Evolutionary conservation across 2,797 vertebrate genomes (phyloP), one percentile per base, ranked within the genome.

Genomic region (Poeciliopsis turneri): DNA sequence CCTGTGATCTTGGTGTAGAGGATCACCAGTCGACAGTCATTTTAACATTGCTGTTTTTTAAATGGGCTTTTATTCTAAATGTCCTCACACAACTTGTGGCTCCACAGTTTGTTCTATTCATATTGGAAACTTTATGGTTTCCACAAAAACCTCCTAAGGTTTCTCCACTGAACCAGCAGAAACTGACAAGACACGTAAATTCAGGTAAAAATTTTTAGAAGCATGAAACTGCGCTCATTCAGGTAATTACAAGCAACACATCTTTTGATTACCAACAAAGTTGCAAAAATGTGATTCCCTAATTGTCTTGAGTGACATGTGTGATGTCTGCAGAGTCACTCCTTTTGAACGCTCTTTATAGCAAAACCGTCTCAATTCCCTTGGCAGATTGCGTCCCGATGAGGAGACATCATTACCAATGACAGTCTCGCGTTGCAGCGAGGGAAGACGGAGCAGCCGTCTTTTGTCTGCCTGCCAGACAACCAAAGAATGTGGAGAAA

Each of bases 401-500:
- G 16, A 51, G 18, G 30, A 33, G 28, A n/a, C 13, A 3, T 68
- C 46, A 39, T 11, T 49, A 6, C 13, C 18, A 7, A n/a, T n/a
- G 41, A 69, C 12, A 20, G 41, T 43, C 18, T 20, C 12, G 23
- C 75, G 47, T 15, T 43, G 23, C 46, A 25, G 51, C 1, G 25
- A 75, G 41, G 45, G n/a, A 47, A 23, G 25, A 39, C 12, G 39
- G 10, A 72, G 49, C 43, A 53, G n/a, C 49, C 68, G 53, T 45
- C 68, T 76, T 39, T 45, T 57, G 0, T 79, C 23, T 30, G 36
- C 11, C 11, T 41, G 49, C 39, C 28, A 59, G 55, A 78, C 68
- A 57, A 33, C 39, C 51, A 41, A 55, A 25, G 23, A 57, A 59
- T 70, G 68, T 72, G 68, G 16, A 75, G 45, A 69, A 53, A 59